phyloP scores from a whole-genome alignment of 2,888 invertebrate genomes.

The Leucozona laternaria region DNA sequence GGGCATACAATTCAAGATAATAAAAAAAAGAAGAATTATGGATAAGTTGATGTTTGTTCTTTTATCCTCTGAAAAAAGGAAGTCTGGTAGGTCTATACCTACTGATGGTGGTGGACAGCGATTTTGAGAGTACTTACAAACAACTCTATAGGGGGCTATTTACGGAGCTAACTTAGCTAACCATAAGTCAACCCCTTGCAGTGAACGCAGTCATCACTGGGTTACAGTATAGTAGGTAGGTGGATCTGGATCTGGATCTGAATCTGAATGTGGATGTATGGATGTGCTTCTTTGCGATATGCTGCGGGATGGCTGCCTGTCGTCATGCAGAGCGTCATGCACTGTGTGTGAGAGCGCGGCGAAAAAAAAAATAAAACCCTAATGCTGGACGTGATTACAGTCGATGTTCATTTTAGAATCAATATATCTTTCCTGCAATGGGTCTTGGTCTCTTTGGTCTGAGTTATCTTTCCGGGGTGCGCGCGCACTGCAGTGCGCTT shows the following conservation, averaged over 20 bases:
- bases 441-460: conserved; percentile 56
- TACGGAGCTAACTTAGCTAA: conserved; percentile 72
- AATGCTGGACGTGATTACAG: conserved; percentile 78
- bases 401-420: conserved; percentile 77
- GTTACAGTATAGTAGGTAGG: conserved; percentile 32
- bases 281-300: conserved; percentile 36
- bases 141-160: conserved; percentile 76
- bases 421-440: conserved; percentile 76
- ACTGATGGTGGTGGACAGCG: conserved; percentile 44
- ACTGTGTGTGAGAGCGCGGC: conserved; percentile 62
- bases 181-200: conserved; percentile 75
- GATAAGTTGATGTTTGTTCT: neutral
- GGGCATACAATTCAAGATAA: neutral
- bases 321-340: conserved; percentile 39
- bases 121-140: conserved; percentile 75
- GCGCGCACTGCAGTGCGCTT: conserved; percentile 53
- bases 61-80: neutral
- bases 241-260: conserved; percentile 36
- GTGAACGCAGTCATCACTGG: conserved; percentile 71
- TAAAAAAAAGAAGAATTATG: neutral
- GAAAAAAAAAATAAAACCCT: conserved; percentile 74
- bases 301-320: conserved; percentile 53
- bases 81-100: conserved; percentile 4
- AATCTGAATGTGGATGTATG: neutral
- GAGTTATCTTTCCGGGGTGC: conserved; percentile 73